Conservation (phyloP, 2,797 vertebrate genomes). For the Phoebastria nigripes region DNA sequence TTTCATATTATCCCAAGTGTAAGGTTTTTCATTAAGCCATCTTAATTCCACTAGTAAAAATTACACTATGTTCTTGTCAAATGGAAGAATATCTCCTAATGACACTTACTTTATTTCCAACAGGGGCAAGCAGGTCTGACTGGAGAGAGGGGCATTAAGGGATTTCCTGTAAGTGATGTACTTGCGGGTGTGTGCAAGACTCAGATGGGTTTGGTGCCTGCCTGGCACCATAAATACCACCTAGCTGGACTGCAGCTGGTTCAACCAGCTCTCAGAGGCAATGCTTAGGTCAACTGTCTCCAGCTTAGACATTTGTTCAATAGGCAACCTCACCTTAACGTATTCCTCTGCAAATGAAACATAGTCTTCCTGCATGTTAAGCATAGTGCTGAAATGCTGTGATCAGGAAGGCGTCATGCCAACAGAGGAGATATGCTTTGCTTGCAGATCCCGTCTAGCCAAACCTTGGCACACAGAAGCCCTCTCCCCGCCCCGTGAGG, state of each 20-base stretch:
- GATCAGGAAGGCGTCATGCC: not conserved
- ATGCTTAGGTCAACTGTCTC: not conserved
- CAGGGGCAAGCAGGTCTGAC: constrained; percentile 80
- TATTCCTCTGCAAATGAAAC: not conserved
- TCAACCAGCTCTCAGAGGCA: not conserved
- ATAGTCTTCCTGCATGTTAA: not conserved
- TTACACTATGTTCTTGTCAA: constrained; percentile 34
- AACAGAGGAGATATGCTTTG: not conserved
- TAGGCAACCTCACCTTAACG: not conserved
- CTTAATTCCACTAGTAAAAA: constrained; percentile 43
- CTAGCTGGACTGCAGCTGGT: not conserved
- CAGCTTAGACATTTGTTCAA: not conserved
- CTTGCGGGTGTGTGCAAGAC: not conserved
- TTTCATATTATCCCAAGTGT: not conserved
- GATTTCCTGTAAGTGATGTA: constrained; percentile 81
- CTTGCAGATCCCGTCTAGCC: not conserved
- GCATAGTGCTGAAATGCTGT: fast-evolving
- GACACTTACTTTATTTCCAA: constrained; percentile 45
- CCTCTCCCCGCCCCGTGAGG: not conserved
- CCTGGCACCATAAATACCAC: not conserved
- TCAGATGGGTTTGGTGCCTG: not conserved
- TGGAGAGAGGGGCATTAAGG: constrained; percentile 73
- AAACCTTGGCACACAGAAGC: not conserved
- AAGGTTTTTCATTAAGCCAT: constrained; percentile 38
- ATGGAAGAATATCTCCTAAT: constrained; percentile 39